phyloP scores from a whole-genome alignment of 2,888 invertebrate species.

The Diadegma fenestrale region DNA sequence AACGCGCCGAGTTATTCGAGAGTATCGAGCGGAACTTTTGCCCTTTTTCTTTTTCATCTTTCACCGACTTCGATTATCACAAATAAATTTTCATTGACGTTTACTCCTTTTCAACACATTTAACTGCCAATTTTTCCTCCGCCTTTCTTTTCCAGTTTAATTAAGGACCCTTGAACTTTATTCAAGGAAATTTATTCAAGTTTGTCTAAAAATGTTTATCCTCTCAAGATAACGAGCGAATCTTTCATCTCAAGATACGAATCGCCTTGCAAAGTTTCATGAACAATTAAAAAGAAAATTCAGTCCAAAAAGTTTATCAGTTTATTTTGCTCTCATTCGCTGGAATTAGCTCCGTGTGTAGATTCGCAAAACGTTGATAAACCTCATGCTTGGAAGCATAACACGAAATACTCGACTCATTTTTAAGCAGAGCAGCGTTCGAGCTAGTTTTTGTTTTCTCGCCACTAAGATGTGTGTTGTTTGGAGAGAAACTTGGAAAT shows the following conservation, averaged over 20 bases:
- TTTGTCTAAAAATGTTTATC: neutral
- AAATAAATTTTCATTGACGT: conserved; percentile 20
- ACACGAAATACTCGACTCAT: neutral
- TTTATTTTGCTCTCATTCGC: too few relatives aligned
- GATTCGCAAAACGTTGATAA: neutral
- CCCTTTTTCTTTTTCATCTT: conserved; percentile 13
- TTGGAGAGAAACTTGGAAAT: neutral
- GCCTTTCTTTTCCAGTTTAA: too few relatives aligned
- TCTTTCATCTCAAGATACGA: too few relatives aligned
- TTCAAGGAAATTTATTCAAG: too few relatives aligned
- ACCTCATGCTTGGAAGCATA: neutral
- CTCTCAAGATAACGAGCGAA: too few relatives aligned
- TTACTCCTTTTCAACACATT: neutral
- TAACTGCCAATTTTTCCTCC: neutral
- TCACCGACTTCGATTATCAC: conserved; percentile 23
- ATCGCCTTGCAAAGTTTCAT: too few relatives aligned
- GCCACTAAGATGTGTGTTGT: neutral
- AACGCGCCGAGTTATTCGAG: conserved; percentile 63
- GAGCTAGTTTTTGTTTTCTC: neutral
- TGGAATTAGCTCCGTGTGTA: neutral
- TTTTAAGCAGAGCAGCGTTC: neutral
- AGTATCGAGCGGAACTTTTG: conserved; percentile 57
- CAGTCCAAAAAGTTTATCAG: too few relatives aligned
- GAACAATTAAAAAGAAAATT: too few relatives aligned
- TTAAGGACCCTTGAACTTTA: too few relatives aligned